Percentiles rank a stretch among this genome's conserved stretches.
phyloP scores from a whole-genome alignment of 2,888 invertebrate species.

The Scaptomyza tumidula region DNA sequence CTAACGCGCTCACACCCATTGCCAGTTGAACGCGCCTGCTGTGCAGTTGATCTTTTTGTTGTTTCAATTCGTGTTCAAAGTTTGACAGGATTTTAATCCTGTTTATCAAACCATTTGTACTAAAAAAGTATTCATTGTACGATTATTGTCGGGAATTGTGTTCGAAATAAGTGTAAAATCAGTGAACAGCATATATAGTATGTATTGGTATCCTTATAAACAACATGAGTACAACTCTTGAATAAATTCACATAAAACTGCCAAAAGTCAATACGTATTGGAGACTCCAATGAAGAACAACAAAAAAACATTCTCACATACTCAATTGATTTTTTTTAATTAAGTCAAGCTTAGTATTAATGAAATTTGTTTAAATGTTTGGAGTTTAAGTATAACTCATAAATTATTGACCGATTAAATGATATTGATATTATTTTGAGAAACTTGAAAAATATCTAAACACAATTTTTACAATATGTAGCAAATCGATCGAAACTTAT shows the following conservation, averaged over 20 bases:
- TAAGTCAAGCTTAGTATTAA: too few species aligned
- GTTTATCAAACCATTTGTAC: constrained; percentile 1
- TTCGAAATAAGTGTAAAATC: not conserved
- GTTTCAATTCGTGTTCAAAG: constrained; percentile 2
- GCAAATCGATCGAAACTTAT: too few species aligned
- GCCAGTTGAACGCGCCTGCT: constrained; percentile 50
- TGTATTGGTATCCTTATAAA: not conserved
- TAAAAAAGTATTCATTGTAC: constrained; percentile 5
- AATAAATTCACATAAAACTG: not conserved
- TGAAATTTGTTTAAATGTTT: too few species aligned
- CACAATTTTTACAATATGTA: too few species aligned
- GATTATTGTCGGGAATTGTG: constrained; percentile 7
- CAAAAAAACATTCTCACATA: too few species aligned
- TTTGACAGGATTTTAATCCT: constrained; percentile 17
- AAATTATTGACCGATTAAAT: too few species aligned
- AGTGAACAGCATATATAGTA: not conserved
- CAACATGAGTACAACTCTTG: not conserved
- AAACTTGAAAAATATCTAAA: too few species aligned
- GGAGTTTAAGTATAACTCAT: too few species aligned
- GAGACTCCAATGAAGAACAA: too few species aligned
- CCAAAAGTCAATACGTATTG: too few species aligned
- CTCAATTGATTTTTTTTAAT: too few species aligned
- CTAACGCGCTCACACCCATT: constrained; percentile 60
- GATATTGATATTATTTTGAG: too few species aligned
- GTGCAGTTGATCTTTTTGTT: constrained; percentile 25